Conservation (phyloP, 2,113 vertebrate genomes). For the Aspidoscelis tigris region DNA sequence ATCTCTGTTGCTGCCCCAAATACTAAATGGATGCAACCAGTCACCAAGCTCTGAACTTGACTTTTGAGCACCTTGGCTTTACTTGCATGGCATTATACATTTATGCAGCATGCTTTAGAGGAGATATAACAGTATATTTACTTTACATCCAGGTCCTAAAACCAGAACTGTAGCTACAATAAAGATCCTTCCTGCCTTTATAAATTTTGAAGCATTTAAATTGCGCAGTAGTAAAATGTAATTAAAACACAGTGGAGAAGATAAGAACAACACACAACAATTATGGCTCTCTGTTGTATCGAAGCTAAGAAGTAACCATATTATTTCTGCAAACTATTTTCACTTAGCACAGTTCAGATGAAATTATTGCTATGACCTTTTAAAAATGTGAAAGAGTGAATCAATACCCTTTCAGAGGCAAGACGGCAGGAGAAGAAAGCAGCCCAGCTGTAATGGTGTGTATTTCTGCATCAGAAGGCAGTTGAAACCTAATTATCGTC, state of each 20-base stretch:
- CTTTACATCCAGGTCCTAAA: not conserved
- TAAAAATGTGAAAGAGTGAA: constrained; percentile 75
- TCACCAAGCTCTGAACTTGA: too few species aligned
- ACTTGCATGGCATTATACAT: constrained; percentile 18
- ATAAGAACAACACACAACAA: constrained; percentile 50
- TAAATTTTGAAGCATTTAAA: constrained; percentile 58
- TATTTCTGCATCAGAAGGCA: constrained; percentile 80
- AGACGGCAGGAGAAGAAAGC: constrained; percentile 58
- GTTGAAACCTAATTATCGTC: constrained; percentile 83
- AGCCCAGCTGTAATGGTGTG: constrained; percentile 61
- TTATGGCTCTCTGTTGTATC: constrained; percentile 70
- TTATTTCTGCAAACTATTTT: constrained; percentile 80
- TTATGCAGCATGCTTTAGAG: constrained; percentile 43
- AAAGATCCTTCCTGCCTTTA: constrained; percentile 48
- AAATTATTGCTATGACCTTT: constrained; percentile 85
- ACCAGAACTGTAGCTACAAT: not conserved
- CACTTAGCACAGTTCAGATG: constrained; percentile 78
- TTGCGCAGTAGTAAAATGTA: constrained; percentile 46
- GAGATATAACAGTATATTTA: constrained; percentile 54
- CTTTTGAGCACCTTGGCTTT: not conserved
- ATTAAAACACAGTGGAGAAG: constrained; percentile 69
- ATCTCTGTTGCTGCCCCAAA: too few species aligned
- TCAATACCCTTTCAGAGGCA: constrained; percentile 78
- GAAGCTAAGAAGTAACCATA: constrained; percentile 62
- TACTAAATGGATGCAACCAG: too few species aligned